Conservation (phyloP, 2,797 vertebrate genomes). For the Sebastes ruberrimus region DNA sequence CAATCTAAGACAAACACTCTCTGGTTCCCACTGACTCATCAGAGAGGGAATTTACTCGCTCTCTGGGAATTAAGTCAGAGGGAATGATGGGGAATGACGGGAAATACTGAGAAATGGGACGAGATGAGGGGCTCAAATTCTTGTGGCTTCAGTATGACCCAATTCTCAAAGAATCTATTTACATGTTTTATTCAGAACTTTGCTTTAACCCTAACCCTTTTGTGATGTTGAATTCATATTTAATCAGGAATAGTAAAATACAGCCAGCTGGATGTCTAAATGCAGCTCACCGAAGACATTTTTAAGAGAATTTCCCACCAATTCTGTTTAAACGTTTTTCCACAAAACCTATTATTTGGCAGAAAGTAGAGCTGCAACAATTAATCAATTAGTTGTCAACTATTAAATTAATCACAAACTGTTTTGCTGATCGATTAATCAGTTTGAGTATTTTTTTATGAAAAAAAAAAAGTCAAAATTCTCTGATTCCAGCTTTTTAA, state of each 20-base stretch:
- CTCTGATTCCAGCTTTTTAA: too few relatives aligned
- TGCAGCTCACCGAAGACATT: not conserved
- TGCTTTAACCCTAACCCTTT: not conserved
- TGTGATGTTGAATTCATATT: not conserved
- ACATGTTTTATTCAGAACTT: constrained; percentile 27
- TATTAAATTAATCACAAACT: too few relatives aligned
- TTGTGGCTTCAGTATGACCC: not conserved
- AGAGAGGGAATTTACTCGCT: constrained; percentile 29
- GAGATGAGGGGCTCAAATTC: not conserved
- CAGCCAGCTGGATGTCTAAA: not conserved
- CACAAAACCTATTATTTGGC: not conserved
- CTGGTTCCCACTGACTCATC: constrained; percentile 33
- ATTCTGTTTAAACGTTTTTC: not conserved
- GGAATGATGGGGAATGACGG: constrained; percentile 30
- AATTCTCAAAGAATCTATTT: constrained; percentile 14
- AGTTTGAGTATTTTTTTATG: fast-evolving
- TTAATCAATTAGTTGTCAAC: too few relatives aligned
- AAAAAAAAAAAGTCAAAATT: too few relatives aligned
- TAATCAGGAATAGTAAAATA: not conserved
- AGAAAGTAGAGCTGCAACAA: not conserved
- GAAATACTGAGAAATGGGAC: constrained; percentile 18
- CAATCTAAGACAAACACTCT: constrained; percentile 15
- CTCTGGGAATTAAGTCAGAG: constrained; percentile 19
- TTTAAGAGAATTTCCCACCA: not conserved
- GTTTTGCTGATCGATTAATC: too few relatives aligned